Evolutionary conservation across 2,888 invertebrate species (phyloP).

Genomic region (Tachina grossa): DNA sequence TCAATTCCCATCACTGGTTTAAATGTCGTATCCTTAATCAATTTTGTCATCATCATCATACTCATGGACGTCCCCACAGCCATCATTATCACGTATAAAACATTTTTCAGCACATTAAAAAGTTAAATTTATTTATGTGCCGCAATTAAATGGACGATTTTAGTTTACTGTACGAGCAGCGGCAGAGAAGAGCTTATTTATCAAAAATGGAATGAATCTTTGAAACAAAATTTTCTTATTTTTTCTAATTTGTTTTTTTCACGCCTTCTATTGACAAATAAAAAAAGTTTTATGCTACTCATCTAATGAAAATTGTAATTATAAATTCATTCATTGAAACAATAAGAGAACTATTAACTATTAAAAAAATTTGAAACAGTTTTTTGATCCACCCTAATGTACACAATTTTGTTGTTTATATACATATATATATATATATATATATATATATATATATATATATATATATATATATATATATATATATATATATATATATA

Average conservation of each 20-base stretch:
- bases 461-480: neutral
- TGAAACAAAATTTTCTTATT: no score
- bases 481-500: neutral
- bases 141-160: neutral
- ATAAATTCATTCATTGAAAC: no score
- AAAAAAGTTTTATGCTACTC: neutral
- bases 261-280: no score
- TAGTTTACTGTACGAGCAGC: neutral
- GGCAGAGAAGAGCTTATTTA: no score
- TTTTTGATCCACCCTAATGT: neutral
- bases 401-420: no score
- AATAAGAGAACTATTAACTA: no score
- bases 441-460: neutral
- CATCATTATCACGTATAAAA: conserved; percentile 47
- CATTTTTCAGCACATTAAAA: conserved; percentile 59
- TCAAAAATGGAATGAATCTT: no score
- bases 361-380: neutral
- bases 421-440: neutral
- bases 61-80: conserved; percentile 20
- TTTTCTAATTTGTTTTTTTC: no score
- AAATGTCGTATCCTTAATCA: conserved; percentile 55
- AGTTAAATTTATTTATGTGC: conserved; percentile 24
- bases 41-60: conserved; percentile 50
- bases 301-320: no score
- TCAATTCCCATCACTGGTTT: no score